Conservation (phyloP, 2,888 invertebrate genomes). For the Pantelozetes paolii region DNA sequence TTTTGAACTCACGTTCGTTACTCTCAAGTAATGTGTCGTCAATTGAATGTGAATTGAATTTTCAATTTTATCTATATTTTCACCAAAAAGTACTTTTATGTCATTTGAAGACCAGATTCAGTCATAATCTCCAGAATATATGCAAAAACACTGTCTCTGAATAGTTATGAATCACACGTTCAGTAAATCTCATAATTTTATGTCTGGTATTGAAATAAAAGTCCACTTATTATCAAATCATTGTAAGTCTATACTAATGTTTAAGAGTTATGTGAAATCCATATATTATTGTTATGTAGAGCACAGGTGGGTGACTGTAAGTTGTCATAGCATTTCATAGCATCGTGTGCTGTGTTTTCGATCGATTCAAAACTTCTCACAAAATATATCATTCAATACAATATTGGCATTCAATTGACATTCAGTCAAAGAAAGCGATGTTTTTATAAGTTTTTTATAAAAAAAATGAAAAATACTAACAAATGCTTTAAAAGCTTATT, state of each 20-base stretch:
- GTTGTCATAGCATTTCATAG: constrained; percentile 30
- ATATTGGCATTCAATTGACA: not conserved
- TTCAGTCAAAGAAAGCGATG: not conserved
- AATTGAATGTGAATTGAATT: constrained; percentile 35
- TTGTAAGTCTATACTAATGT: not conserved
- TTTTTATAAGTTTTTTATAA: not conserved
- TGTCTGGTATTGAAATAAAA: not conserved
- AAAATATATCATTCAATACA: not conserved
- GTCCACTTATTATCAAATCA: not conserved
- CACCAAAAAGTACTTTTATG: not conserved
- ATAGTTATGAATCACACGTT: too few relatives aligned
- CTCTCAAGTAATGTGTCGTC: constrained; percentile 6
- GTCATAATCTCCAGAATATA: not conserved
- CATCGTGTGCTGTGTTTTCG: not conserved
- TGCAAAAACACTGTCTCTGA: too few relatives aligned
- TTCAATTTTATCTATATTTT: not conserved
- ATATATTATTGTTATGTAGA: not conserved
- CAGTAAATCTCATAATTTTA: too few relatives aligned
- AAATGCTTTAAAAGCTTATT: too few relatives aligned
- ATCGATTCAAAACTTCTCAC: constrained; percentile 9
- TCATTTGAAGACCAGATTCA: too few relatives aligned
- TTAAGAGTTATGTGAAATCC: not conserved
- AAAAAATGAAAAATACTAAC: too few relatives aligned
- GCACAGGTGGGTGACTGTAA: constrained; percentile 31
- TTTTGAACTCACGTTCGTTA: constrained; percentile 18